Evolutionary conservation across 2,797 vertebrate species (phyloP).

Genomic region (Acestrorhynchus altus): DNA sequence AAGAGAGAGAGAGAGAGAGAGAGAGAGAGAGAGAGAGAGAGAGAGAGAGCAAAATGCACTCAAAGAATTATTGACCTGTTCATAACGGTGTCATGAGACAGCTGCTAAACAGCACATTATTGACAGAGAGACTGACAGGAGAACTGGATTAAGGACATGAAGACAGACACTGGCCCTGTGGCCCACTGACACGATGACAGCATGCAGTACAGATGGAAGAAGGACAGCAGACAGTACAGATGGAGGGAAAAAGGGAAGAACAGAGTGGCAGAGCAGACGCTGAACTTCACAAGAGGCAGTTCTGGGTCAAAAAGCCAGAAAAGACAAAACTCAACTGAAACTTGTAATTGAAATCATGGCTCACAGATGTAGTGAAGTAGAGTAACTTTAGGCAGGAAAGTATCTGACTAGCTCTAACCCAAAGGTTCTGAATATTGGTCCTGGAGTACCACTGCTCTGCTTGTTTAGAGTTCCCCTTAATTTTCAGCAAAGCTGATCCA

Average conservation of each 20-base stretch:
- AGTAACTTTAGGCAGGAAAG: too few relatives aligned
- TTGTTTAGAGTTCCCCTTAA: too few relatives aligned
- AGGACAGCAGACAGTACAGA: background rate
- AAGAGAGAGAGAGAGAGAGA: background rate
- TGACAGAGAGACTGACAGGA: slow-evolving; percentile 10
- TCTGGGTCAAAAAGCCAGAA: background rate
- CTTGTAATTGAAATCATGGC: background rate
- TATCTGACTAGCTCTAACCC: too few relatives aligned
- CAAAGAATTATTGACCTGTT: slow-evolving; percentile 15
- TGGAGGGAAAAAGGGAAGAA: background rate
- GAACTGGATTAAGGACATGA: slow-evolving; percentile 8
- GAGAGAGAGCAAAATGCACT: background rate
- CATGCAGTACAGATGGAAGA: slow-evolving; percentile 18
- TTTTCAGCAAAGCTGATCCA: too few relatives aligned
- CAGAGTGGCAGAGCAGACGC: background rate
- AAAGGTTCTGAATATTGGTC: too few relatives aligned
- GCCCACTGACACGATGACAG: slow-evolving; percentile 31
- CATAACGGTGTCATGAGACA: background rate
- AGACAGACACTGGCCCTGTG: slow-evolving; percentile 5
- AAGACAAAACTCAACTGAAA: background rate
- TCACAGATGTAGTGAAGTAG: background rate
- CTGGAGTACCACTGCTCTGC: too few relatives aligned
- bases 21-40: slow-evolving; percentile 36
- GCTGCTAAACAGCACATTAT: slow-evolving; percentile 8
- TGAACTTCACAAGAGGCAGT: slow-evolving; percentile 1